Base-by-base conservation (phyloP, 2,888 invertebrate genomes). In the Drosophila multiciliata region DNA sequence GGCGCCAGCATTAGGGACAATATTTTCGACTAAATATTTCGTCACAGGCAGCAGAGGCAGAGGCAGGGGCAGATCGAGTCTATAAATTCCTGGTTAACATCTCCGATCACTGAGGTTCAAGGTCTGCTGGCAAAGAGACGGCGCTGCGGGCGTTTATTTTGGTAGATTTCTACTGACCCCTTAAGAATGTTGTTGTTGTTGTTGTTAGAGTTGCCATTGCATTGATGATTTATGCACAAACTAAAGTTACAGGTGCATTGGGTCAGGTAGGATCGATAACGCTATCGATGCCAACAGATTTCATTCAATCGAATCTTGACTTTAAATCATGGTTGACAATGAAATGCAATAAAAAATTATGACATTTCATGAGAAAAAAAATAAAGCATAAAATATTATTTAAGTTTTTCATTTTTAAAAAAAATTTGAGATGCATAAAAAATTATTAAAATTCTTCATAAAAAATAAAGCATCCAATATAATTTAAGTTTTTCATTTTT, bases 1-100 rank as follows among this genome's bases (percentile, higher is more conserved):
- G 92, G 92, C 93, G 92, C 93, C 92, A 93, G 92, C 89, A 92
- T 92, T 92, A 92, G 88, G 90, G 84, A 83, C 83, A 89, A 86
- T 85, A 85, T 89, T 82, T 87, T 87, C 81, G 75, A 91, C 85
- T 85, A 89, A 89, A 91, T 90, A 91, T 91, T 91, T 91, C 92
- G 92, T 91, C 91, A 92, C 87, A 89, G 86, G 68, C 76, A 80
- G 52, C 53, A 50, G 35, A 55, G 60, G 55, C 38, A 59, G 26
- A 65, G 33, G 63, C 75, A 78, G 57, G 20, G 40, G 45, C 55
- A 80, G 75, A 69, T 78, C 68, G 55, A 64, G 55, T 40, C 58
- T 32, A 33, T 12, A 55, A 32, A 53, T 54, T 26, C 29, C 20
- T 49, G 45, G 40, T 45, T 73, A 23, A 40, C 59, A 62, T 49